Evolutionary conservation across 2,888 invertebrate genomes (phyloP).

Genomic region (Eupeodes latifasciatus): DNA sequence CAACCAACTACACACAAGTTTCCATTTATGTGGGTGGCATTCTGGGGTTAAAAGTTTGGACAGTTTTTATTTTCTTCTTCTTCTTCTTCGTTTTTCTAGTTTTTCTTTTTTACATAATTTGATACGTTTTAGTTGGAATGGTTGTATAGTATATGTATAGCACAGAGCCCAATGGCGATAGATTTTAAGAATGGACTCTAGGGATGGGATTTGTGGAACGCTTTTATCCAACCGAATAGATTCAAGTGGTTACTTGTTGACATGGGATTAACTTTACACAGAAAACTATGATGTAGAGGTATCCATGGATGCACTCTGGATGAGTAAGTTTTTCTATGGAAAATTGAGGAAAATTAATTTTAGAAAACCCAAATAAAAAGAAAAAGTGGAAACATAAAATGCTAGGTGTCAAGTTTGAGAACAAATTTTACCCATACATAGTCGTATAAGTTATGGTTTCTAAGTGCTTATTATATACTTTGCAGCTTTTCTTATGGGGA

Average conservation of each 20-base stretch:
- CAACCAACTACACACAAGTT: slow-evolving; percentile 61
- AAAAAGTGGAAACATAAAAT: neutral
- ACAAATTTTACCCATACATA: too few relatives aligned
- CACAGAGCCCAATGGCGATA: too few relatives aligned
- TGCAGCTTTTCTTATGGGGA: too few relatives aligned
- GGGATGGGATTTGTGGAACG: slow-evolving; percentile 14
- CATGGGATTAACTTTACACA: slow-evolving; percentile 46
- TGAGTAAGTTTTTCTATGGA: neutral
- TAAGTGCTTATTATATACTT: too few relatives aligned
- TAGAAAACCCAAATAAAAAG: too few relatives aligned
- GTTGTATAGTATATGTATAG: neutral
- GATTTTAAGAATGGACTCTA: slow-evolving; percentile 8
- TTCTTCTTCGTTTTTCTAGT: neutral
- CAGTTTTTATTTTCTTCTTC: neutral
- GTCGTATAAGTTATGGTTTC: too few relatives aligned
- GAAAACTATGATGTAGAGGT: neutral
- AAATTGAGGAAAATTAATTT: neutral
- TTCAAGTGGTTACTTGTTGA: slow-evolving; percentile 74
- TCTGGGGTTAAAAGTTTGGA: slow-evolving; percentile 35
- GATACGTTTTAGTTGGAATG: neutral
- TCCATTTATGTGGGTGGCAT: slow-evolving; percentile 56
- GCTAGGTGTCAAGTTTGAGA: neutral
- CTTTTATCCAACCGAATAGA: slow-evolving; percentile 30
- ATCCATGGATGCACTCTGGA: neutral
- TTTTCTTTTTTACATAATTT: neutral